Evolutionary conservation across 2,113 vertebrate genomes (phyloP).

Genomic region (Sander vitreus): DNA sequence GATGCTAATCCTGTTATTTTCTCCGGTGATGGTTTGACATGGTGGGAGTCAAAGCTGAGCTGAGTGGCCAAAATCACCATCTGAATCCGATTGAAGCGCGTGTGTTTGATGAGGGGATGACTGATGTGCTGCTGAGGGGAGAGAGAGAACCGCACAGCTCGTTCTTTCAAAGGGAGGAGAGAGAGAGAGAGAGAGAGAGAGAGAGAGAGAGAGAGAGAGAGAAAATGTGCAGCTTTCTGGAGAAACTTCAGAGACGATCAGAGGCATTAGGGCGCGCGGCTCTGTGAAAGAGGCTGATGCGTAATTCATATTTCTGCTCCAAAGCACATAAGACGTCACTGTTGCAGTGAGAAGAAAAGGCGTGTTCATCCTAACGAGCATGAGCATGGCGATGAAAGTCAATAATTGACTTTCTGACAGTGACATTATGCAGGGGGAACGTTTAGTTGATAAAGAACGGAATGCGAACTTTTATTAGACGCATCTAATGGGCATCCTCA

Average conservation of each 20-base stretch:
- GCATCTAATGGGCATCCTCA: background rate
- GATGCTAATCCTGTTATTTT: conserved; percentile 40
- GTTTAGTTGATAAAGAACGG: background rate
- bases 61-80: conserved; percentile 57
- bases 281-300: conserved; percentile 26
- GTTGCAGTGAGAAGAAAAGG: conserved; percentile 47
- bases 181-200: no score
- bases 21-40: conserved; percentile 39
- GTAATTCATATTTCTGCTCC: conserved; percentile 60
- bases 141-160: conserved; percentile 50
- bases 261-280: conserved; percentile 31
- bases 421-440: background rate
- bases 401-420: background rate
- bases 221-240: conserved; percentile 38
- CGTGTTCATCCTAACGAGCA: conserved; percentile 4
- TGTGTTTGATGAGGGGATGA: conserved; percentile 61
- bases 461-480: background rate
- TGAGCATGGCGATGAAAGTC: background rate
- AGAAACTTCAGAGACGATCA: conserved; percentile 64
- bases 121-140: conserved; percentile 51
- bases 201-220: background rate
- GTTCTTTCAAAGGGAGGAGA: conserved; percentile 37
- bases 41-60: conserved; percentile 32
- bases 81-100: conserved; percentile 60
- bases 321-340: conserved; percentile 65